phyloP scores from a whole-genome alignment of 2,888 invertebrate species.

The Drosophila pullipes region DNA sequence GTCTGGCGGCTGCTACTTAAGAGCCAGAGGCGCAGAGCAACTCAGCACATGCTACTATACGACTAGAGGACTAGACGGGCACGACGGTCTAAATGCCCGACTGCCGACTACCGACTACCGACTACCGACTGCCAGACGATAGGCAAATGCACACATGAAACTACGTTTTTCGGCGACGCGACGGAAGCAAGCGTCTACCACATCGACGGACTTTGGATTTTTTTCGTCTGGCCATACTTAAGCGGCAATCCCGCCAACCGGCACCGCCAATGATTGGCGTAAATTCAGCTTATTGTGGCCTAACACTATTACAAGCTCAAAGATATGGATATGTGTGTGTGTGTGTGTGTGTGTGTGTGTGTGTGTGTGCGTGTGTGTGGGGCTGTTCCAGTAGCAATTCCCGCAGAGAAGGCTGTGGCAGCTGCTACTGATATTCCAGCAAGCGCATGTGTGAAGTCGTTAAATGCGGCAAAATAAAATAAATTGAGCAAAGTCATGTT shows the following conservation, averaged over 20 bases:
- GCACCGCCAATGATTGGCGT: slow-evolving; percentile 79
- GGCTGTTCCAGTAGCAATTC: background rate
- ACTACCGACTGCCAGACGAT: slow-evolving; percentile 28
- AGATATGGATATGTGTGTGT: background rate
- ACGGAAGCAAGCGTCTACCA: slow-evolving; percentile 6
- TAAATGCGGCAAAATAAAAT: slow-evolving; percentile 79
- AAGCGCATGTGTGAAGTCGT: slow-evolving; percentile 74
- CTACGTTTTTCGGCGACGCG: slow-evolving; percentile 40
- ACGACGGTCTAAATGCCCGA: slow-evolving; percentile 4
- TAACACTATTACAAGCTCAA: slow-evolving; percentile 63
- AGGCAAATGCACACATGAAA: slow-evolving; percentile 76
- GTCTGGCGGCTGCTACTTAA: slow-evolving; percentile 69
- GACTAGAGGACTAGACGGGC: slow-evolving; percentile 3
- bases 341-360: background rate
- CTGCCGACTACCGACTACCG: background rate
- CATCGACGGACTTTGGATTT: slow-evolving; percentile 7
- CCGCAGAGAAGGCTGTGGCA: background rate
- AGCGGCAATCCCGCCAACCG: slow-evolving; percentile 21
- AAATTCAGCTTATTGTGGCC: slow-evolving; percentile 80
- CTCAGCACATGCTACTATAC: slow-evolving; percentile 23
- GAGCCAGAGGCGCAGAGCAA: slow-evolving; percentile 24
- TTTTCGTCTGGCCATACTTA: background rate
- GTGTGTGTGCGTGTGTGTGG: no score
- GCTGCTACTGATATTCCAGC: slow-evolving; percentile 21
- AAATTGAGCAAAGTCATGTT: slow-evolving; percentile 77